A percentile compares a stretch with the other conserved stretches of the same genome.
Evolutionary conservation across 2,888 invertebrate species (phyloP).

Genomic region (Cataglyphis rosenhaueri): DNA sequence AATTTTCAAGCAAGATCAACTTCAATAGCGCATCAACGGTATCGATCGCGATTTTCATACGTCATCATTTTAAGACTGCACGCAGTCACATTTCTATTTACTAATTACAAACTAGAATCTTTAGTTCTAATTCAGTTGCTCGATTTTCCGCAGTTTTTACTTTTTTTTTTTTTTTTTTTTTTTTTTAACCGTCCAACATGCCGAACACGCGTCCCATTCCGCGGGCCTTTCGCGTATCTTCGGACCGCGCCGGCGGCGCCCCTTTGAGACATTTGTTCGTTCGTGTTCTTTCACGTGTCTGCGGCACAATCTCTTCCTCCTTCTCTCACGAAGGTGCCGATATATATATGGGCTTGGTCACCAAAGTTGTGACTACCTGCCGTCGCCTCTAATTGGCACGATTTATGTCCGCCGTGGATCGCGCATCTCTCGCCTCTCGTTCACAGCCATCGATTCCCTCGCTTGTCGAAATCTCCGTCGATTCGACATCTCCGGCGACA

Average conservation of each 20-base stretch:
- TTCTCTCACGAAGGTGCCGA: slow-evolving; percentile 60
- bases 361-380: slow-evolving; percentile 78
- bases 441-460: slow-evolving; percentile 26
- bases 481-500: slow-evolving; percentile 34
- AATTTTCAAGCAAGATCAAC: neutral
- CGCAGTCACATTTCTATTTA: neutral
- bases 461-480: slow-evolving; percentile 48
- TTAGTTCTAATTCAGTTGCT: slow-evolving; percentile 26
- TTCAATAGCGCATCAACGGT: neutral
- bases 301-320: slow-evolving; percentile 19
- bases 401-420: slow-evolving; percentile 76
- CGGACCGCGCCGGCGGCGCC: slow-evolving; percentile 52
- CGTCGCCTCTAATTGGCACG: slow-evolving; percentile 80
- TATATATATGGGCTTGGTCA: slow-evolving; percentile 58
- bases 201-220: slow-evolving; percentile 29
- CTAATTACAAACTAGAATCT: neutral
- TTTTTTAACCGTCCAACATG: neutral
- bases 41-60: neutral
- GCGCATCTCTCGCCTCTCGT: slow-evolving; percentile 63
- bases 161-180: slow-evolving; percentile 24
- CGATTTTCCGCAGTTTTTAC: slow-evolving; percentile 35
- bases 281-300: slow-evolving; percentile 64
- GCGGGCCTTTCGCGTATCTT: slow-evolving; percentile 17
- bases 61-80: neutral
- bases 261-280: slow-evolving; percentile 73